Percentiles rank a stretch among this genome's conserved stretches.
Evolutionary conservation across 1,140 invertebrate genomes (phyloP).

Genomic region (Littorina saxatilis): DNA sequence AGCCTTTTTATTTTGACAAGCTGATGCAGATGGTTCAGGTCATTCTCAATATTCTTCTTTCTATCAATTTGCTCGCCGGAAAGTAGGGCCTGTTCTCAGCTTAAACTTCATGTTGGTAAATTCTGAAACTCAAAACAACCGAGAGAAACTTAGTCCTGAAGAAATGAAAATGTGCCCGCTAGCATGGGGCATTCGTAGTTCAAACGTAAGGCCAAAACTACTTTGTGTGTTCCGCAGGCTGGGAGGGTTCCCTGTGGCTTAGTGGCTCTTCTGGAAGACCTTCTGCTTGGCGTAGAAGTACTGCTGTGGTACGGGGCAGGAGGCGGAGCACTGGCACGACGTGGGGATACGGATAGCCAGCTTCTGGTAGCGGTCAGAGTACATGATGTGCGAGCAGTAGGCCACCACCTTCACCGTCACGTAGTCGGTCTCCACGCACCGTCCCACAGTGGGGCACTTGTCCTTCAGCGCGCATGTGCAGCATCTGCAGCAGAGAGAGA

Average conservation of each 20-base stretch:
- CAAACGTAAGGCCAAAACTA: not conserved
- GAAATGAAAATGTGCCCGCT: not conserved
- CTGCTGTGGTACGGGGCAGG: constrained; percentile 1
- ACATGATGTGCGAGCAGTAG: constrained; percentile 28
- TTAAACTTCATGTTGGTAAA: not conserved
- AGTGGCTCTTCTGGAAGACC: not conserved
- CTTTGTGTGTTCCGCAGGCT: not conserved
- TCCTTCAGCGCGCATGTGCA: constrained; percentile 9
- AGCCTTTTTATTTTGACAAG: too few relatives aligned
- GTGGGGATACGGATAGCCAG: constrained; percentile 21
- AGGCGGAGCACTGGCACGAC: not conserved
- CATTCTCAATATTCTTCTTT: too few relatives aligned
- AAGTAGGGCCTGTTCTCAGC: too few relatives aligned
- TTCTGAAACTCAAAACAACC: too few relatives aligned
- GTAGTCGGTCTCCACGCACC: constrained; percentile 33
- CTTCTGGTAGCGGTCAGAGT: constrained; percentile 8
- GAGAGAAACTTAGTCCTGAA: not conserved
- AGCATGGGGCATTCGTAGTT: not conserved
- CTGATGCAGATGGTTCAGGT: too few relatives aligned
- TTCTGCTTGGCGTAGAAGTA: constrained; percentile 4
- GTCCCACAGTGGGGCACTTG: constrained; percentile 13
- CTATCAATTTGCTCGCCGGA: too few relatives aligned
- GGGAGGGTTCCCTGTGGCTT: not conserved
- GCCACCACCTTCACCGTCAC: constrained; percentile 21
- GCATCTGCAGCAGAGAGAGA: too few relatives aligned